Conservation (phyloP, 1,140 invertebrate genomes). For the Dendroctonus valens region DNA sequence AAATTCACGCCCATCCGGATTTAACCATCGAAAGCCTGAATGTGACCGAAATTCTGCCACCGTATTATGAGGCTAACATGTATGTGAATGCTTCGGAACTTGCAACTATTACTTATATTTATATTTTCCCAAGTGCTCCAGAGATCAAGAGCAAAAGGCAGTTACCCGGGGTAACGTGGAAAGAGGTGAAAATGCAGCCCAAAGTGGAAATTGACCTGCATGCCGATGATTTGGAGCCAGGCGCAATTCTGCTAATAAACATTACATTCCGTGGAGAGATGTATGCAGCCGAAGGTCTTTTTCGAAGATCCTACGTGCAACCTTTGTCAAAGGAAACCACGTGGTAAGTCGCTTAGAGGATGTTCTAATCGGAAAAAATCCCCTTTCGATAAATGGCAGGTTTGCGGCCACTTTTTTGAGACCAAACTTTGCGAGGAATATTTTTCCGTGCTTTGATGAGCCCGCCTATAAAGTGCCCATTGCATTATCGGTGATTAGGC, state of each 20-base stretch:
- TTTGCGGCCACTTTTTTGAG: slow-evolving; percentile 72
- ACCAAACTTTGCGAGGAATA: slow-evolving; percentile 74
- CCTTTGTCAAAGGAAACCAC: slow-evolving; percentile 52
- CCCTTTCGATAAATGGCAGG: slow-evolving; percentile 23
- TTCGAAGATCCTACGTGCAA: slow-evolving; percentile 60
- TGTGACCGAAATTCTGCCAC: slow-evolving; percentile 41
- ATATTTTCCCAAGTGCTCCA: too few species aligned
- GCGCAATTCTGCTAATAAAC: slow-evolving; percentile 55
- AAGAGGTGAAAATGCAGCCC: slow-evolving; percentile 34
- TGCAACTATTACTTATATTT: too few species aligned
- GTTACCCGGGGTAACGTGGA: slow-evolving; percentile 8
- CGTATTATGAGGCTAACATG: slow-evolving; percentile 42
- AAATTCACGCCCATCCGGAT: slow-evolving; percentile 61
- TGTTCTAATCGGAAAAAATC: too few species aligned
- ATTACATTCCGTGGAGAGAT: slow-evolving; percentile 61
- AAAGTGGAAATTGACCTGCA: slow-evolving; percentile 44
- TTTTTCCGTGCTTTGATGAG: slow-evolving; percentile 94
- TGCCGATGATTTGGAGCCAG: slow-evolving; percentile 54
- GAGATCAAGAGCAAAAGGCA: too few species aligned
- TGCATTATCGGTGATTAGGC: slow-evolving; percentile 62
- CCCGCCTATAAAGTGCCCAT: slow-evolving; percentile 77
- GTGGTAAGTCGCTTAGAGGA: slow-evolving; percentile 43
- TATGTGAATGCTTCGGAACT: slow-evolving; percentile 3
- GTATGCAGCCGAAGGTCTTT: slow-evolving; percentile 60
- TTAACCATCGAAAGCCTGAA: slow-evolving; percentile 53